Evolutionary conservation across 2,113 vertebrate species (phyloP).

Genomic region (Muntiacus reevesi): DNA sequence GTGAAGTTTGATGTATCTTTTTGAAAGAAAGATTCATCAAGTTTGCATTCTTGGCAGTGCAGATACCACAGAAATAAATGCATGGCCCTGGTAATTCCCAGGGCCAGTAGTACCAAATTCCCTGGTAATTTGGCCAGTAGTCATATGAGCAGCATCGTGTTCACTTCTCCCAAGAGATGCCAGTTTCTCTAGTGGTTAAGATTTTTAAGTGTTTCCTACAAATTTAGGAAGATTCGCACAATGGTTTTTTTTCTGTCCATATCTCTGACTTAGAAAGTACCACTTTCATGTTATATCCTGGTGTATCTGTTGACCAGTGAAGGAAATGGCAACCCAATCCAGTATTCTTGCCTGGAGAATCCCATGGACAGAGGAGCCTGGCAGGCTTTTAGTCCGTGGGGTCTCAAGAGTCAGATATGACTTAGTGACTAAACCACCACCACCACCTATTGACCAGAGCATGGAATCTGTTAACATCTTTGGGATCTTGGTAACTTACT

Average conservation of each 20-base stretch:
- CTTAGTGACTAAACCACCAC: background rate
- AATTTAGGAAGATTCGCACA: background rate
- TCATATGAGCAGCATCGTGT: background rate
- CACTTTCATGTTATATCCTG: background rate
- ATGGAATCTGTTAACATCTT: background rate
- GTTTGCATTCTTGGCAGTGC: background rate
- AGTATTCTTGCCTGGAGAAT: background rate
- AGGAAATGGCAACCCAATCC: background rate
- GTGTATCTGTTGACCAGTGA: constrained; percentile 32
- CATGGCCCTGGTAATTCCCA: background rate
- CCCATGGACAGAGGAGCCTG: background rate
- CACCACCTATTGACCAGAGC: constrained; percentile 14
- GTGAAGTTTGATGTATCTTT: background rate
- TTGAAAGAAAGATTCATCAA: background rate
- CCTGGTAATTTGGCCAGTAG: background rate
- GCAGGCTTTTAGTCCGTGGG: background rate
- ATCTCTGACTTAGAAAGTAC: constrained; percentile 24
- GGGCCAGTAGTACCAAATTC: too few relatives aligned
- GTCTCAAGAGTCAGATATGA: background rate
- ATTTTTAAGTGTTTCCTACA: background rate
- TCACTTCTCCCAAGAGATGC: background rate
- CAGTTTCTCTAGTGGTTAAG: constrained; percentile 16
- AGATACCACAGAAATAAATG: background rate
- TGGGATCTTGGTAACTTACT: background rate
- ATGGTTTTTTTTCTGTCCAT: constrained; percentile 34